Evolutionary conservation across 2,888 invertebrate genomes (phyloP).

Genomic region (Tachina grossa): DNA sequence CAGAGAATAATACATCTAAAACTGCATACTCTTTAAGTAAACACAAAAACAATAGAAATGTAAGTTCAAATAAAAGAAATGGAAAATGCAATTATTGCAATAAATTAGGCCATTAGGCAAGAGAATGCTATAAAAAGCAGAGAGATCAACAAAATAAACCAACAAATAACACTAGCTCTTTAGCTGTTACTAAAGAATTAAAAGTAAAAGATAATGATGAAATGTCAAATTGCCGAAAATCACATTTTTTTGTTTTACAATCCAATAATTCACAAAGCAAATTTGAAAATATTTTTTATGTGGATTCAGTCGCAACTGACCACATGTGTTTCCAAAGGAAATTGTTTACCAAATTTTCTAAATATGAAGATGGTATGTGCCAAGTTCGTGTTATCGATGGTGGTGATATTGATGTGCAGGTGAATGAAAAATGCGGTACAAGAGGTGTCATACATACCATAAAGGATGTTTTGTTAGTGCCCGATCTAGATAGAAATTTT

Average conservation of each 20-base stretch:
- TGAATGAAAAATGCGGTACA: not conserved
- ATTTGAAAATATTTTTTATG: conserved; percentile 61
- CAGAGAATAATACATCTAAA: not conserved
- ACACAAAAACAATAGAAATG: not conserved
- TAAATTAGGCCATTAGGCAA: conserved; percentile 64
- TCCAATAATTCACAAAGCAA: conserved; percentile 23
- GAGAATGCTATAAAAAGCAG: conserved; percentile 60
- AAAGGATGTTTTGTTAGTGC: conserved; percentile 15
- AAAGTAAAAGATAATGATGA: conserved; percentile 7
- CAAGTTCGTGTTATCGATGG: conserved; percentile 54
- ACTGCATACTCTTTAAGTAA: not conserved
- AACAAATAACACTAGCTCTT: no score
- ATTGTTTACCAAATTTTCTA: conserved; percentile 20
- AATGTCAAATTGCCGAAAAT: conserved; percentile 2
- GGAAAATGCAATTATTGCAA: conserved; percentile 67
- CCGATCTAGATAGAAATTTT: conserved; percentile 17
- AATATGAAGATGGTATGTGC: not conserved
- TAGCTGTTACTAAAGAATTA: not conserved
- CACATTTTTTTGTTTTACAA: conserved; percentile 50
- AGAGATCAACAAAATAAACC: conserved; percentile 35
- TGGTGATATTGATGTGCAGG: conserved; percentile 49
- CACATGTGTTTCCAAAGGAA: conserved; percentile 45
- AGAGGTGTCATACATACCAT: not conserved
- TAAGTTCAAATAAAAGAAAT: conserved; percentile 1
- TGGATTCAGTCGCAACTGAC: conserved; percentile 70